A percentile compares a stretch with the other conserved stretches of the same genome.
Conservation (phyloP, 2,888 invertebrate species). For the Limenitis camilla region DNA sequence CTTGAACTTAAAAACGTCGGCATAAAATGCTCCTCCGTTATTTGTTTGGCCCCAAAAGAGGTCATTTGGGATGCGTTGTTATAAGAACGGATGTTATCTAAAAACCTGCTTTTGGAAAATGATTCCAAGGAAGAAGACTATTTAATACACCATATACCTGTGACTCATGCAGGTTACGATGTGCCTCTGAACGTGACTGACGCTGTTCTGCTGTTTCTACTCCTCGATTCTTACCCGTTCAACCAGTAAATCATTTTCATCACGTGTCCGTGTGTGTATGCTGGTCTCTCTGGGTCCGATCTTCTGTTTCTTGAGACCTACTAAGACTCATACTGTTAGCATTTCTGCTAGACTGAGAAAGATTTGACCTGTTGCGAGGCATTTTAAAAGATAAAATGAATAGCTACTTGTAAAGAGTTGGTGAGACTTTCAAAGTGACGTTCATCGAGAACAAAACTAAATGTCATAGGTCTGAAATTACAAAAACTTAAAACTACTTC, state of each 20-base stretch:
- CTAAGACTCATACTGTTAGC: background rate
- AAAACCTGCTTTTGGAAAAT: background rate
- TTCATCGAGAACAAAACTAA: too few species aligned
- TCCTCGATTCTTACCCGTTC: background rate
- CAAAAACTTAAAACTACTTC: too few species aligned
- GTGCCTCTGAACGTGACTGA: background rate
- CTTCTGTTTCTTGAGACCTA: background rate
- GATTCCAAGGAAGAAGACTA: background rate
- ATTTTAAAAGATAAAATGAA: too few species aligned
- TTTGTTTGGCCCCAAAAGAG: conserved; percentile 27
- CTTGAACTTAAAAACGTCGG: conserved; percentile 29
- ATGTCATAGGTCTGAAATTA: too few species aligned
- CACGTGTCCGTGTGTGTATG: background rate
- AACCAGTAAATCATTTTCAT: background rate
- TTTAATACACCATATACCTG: background rate
- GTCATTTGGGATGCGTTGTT: conserved; percentile 27
- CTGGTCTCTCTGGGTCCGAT: conserved; percentile 1
- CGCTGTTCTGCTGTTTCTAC: background rate
- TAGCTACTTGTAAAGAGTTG: too few species aligned
- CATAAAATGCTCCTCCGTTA: conserved; percentile 24
- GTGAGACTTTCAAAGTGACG: too few species aligned
- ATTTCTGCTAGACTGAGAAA: background rate
- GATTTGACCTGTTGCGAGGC: too few species aligned
- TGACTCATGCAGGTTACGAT: background rate
- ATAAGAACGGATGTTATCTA: conserved; percentile 20